phyloP scores from a whole-genome alignment of 2,113 vertebrate genomes.

The Ellobius talpinus region DNA sequence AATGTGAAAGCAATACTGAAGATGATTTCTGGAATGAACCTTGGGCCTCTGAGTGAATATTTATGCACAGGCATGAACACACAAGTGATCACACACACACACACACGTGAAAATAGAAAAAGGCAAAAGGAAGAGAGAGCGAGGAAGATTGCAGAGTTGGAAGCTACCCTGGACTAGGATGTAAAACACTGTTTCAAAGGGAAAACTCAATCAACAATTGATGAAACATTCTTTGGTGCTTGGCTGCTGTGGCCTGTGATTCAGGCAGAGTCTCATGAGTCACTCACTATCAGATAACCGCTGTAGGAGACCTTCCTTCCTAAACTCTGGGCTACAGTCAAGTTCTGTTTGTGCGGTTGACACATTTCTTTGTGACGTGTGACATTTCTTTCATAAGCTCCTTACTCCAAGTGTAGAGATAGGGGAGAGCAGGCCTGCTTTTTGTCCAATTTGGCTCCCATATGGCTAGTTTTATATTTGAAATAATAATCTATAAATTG shows the following conservation, averaged over 20 bases:
- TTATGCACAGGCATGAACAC: background rate
- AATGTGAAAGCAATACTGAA: background rate
- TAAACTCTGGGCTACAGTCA: too few relatives aligned
- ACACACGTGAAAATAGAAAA: background rate
- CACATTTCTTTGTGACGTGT: background rate
- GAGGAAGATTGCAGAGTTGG: background rate
- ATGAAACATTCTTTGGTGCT: background rate
- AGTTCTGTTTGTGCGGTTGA: background rate
- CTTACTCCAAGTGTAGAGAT: too few relatives aligned
- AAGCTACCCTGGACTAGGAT: background rate
- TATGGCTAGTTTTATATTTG: too few relatives aligned
- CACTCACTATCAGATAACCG: background rate
- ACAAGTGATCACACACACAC: background rate
- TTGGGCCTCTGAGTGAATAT: background rate
- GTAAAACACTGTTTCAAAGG: too few relatives aligned
- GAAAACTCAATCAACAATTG: background rate
- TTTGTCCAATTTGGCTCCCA: too few relatives aligned
- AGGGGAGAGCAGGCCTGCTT: too few relatives aligned
- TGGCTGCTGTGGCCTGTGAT: background rate
- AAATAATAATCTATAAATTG: too few relatives aligned
- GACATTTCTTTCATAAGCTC: background rate
- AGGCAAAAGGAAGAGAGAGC: background rate
- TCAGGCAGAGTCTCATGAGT: background rate
- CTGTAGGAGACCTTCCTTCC: background rate
- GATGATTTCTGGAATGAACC: background rate